Base-by-base conservation (phyloP, 1,140 invertebrate species). In the Manduca sexta region DNA sequence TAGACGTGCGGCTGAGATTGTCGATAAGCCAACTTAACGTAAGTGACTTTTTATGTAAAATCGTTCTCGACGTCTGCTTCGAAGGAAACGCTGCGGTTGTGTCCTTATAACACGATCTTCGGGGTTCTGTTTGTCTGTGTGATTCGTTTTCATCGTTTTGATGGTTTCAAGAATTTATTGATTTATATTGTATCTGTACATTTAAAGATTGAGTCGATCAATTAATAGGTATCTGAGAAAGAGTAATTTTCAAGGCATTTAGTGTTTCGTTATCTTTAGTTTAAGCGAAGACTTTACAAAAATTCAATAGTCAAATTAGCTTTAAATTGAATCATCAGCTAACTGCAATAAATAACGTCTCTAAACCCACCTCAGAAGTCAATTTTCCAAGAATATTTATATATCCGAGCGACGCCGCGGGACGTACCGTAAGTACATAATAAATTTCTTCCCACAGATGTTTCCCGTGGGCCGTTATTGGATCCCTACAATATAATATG, bases 401-500 rank as follows among this genome's bases (percentile, higher is more conserved):
- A 26, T 26, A 26, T 26, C 21, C 21, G 18, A 21, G 48, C 15
- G 21, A 11, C n/a, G 45, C 42, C 45, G 30, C 13, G 45, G 30
- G 29, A 46, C 39, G 16, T 14, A 17, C 15, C 18, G 37, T 2
- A 30, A 31, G 47, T 41, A 55, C 53, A 44, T 69, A 70, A 74
- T 71, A 70, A 73, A 70, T 73, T 73, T 60, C 57, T 61, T 60
- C 47, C 40, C 51, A 35, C 72, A 73, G 64, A 73, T 75, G 72
- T 69, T 66, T 48, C 61, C 44, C 38, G 45, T 41, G 45, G 56
- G 52, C 56, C 37, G 59, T 73, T 73, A 75, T 75, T 71, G 69
- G 57, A 74, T 70, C 62, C 63, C 57, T 57, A 63, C 56, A 58
- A 59, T 66, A 72, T 72, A 62, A 73, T 75, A 75, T 73, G 63